These are phyloP conservation scores for Acrossocheilus fasciatus DNA, from an alignment of 2,797 vertebrate species.

Conservation along the genomic window DNA sequence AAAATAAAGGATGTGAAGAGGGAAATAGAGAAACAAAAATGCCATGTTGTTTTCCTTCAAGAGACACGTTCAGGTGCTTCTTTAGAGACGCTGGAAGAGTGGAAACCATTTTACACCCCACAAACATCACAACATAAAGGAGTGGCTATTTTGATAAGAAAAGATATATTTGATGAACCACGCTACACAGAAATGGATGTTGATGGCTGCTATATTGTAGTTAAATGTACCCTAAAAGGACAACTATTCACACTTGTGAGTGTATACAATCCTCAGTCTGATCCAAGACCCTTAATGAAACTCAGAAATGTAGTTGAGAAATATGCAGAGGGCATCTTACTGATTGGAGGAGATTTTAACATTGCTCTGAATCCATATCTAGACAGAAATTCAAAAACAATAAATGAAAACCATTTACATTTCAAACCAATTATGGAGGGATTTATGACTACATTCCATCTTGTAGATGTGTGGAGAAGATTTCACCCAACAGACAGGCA, in stretches of 20 bases:
- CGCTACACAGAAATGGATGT: no score
- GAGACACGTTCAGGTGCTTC: not conserved
- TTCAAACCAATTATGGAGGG: not conserved
- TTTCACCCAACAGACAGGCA: not conserved
- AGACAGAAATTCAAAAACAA: not conserved
- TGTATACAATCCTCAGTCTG: not conserved
- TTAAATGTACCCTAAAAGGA: not conserved
- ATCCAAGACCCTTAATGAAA: not conserved
- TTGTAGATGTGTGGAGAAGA: constrained; percentile 31
- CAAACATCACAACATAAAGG: not conserved
- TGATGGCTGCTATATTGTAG: constrained; percentile 1
- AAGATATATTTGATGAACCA: not conserved
- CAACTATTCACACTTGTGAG: constrained; percentile 5
- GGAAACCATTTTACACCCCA: not conserved
- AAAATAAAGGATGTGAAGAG: no score
- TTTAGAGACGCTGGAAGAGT: not conserved
- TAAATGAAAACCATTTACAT: not conserved
- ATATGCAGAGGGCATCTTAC: not conserved
- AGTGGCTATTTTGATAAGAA: constrained; percentile 17
- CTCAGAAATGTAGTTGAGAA: not conserved
- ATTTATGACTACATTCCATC: not conserved
- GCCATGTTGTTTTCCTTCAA: constrained; percentile 15
- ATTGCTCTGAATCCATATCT: constrained; percentile 4
- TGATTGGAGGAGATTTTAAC: constrained; percentile 31
- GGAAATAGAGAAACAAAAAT: not conserved